phyloP scores from a whole-genome alignment of 30 jellyfish, hydroid and myxozoan species.

The Aurelia aurita region DNA sequence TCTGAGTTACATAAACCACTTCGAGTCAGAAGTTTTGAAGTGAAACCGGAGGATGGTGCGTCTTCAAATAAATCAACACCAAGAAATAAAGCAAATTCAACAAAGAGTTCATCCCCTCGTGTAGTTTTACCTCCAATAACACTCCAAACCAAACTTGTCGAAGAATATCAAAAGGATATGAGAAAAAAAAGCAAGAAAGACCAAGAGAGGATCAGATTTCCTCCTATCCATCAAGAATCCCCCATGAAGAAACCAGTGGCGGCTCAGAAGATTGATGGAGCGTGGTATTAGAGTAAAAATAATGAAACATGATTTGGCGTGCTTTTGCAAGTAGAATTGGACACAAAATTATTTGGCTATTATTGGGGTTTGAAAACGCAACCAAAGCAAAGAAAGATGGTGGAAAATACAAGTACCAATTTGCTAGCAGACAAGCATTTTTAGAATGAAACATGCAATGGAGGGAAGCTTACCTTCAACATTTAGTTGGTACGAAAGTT shows the following conservation, averaged over 20 bases:
- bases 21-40: neutral
- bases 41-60: neutral
- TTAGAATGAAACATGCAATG: no score
- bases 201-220: neutral
- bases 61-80: neutral
- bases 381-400: no score
- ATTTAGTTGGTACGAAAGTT: no score
- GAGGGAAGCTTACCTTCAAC: no score
- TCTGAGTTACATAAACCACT: slow-evolving; percentile 20
- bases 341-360: no score
- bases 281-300: neutral
- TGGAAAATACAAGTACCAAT: no score
- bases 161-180: neutral
- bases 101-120: neutral
- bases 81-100: neutral
- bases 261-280: neutral
- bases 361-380: no score
- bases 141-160: neutral
- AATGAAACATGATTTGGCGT: no score
- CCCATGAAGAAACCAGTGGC: slow-evolving; percentile 1
- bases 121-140: neutral
- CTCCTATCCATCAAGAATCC: slow-evolving; percentile 5
- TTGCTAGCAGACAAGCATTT: no score
- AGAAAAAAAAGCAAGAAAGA: neutral
- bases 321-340: no score